Percentiles rank a stretch among this genome's conserved stretches.
Conservation (phyloP, 2,888 invertebrate species). For the Blera fallax region DNA sequence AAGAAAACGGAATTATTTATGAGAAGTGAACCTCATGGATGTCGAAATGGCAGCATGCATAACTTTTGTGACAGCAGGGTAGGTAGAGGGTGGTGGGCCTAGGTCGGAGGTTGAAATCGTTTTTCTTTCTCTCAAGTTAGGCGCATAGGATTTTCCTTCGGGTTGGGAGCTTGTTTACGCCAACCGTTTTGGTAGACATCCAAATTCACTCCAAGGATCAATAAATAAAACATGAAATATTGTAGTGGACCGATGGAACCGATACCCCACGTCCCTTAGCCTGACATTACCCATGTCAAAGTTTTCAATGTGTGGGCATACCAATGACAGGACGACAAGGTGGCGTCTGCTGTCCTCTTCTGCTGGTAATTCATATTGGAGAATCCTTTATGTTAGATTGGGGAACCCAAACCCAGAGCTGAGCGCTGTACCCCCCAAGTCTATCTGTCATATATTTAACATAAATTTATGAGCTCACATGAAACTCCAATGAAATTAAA, state of each 20-base stretch:
- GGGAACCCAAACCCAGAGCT: neutral
- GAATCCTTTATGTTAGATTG: neutral
- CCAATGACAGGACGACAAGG: neutral
- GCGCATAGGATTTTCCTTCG: neutral
- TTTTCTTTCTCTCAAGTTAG: neutral
- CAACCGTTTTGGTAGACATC: constrained; percentile 34
- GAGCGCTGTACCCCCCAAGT: neutral
- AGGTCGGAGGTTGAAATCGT: neutral
- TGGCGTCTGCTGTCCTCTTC: neutral
- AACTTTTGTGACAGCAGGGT: constrained; percentile 17
- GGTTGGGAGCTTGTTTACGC: neutral
- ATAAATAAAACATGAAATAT: constrained; percentile 56
- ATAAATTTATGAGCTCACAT: constrained; percentile 54
- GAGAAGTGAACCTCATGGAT: constrained; percentile 22
- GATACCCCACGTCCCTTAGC: neutral
- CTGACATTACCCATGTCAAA: constrained; percentile 36
- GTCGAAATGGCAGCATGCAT: constrained; percentile 31
- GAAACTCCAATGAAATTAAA: constrained; percentile 40
- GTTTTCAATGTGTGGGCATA: constrained; percentile 25
- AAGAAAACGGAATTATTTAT: constrained; percentile 46
- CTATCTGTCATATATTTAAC: constrained; percentile 44
- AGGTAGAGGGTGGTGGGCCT: neutral
- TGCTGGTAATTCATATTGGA: constrained; percentile 2
- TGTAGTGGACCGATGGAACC: neutral
- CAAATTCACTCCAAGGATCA: constrained; percentile 34